phyloP scores from a whole-genome alignment of 2,113 vertebrate genomes.

The Falco punctatus region DNA sequence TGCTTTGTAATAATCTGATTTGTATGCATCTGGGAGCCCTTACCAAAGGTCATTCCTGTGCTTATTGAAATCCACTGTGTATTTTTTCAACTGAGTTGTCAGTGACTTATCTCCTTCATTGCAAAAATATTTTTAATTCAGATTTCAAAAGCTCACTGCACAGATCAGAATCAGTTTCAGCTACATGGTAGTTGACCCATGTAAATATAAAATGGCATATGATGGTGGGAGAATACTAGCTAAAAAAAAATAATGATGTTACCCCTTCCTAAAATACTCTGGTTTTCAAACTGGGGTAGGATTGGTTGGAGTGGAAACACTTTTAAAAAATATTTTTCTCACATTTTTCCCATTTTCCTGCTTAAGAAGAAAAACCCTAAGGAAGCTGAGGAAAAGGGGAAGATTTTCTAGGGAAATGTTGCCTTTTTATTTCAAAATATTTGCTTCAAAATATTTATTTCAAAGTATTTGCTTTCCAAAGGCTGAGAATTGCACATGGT shows the following conservation, averaged over 20 bases:
- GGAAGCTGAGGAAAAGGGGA: not conserved
- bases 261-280: not conserved
- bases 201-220: not conserved
- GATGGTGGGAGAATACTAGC: not conserved
- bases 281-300: not conserved
- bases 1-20: not conserved
- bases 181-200: not conserved
- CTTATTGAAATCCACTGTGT: not conserved
- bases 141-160: not conserved
- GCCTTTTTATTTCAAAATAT: not conserved
- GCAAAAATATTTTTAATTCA: slow-evolving; percentile 1
- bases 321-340: not conserved
- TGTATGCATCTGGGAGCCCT: not conserved
- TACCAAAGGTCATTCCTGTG: not conserved
- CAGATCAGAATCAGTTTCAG: not conserved
- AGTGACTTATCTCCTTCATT: not conserved
- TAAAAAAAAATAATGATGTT: not conserved
- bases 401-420: not conserved
- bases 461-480: not conserved
- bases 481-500: not conserved
- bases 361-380: not conserved
- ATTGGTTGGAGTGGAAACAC: not conserved
- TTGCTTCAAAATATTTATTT: too few species aligned
- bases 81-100: not conserved
- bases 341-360: not conserved